Evolutionary conservation across 2,888 invertebrate species (phyloP).

Genomic region (Drosophila suboccidentalis): DNA sequence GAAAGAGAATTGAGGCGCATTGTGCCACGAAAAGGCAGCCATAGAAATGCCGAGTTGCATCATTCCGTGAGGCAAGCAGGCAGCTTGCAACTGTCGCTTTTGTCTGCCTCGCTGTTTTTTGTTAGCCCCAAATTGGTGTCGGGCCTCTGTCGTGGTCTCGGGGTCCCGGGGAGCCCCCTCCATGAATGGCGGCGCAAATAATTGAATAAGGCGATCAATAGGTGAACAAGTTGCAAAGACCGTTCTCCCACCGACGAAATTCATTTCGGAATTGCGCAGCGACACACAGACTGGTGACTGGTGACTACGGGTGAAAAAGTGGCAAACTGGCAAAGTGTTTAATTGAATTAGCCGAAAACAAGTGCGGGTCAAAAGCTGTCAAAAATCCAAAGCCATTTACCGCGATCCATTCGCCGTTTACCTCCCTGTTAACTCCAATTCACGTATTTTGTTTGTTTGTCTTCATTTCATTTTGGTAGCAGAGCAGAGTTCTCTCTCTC

Average conservation of each 20-base stretch:
- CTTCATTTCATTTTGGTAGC: neutral
- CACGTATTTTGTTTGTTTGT: slow-evolving; percentile 6
- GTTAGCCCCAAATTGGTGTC: slow-evolving; percentile 46
- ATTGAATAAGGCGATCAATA: slow-evolving; percentile 75
- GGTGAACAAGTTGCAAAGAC: slow-evolving; percentile 59
- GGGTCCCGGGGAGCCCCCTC: neutral
- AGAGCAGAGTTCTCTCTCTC: neutral
- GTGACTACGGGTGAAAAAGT: neutral
- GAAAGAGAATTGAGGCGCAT: slow-evolving; percentile 26
- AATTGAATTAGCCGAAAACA: slow-evolving; percentile 67
- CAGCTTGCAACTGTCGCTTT: slow-evolving; percentile 49
- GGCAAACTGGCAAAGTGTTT: slow-evolving; percentile 32
- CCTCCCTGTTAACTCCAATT: neutral
- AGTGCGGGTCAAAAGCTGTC: slow-evolving; percentile 36
- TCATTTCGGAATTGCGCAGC: slow-evolving; percentile 24
- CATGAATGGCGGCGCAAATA: slow-evolving; percentile 68
- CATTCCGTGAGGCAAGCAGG: slow-evolving; percentile 35
- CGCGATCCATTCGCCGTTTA: neutral
- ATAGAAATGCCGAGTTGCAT: slow-evolving; percentile 76
- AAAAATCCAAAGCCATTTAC: slow-evolving; percentile 5
- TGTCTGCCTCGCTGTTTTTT: slow-evolving; percentile 46
- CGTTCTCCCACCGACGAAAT: neutral
- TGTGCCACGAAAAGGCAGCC: slow-evolving; percentile 67
- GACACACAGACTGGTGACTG: neutral
- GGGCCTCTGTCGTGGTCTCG: slow-evolving; percentile 2